Evolutionary conservation across 92 coral and sea anemone species (phyloP), one percentile per base, ranked within the genome.

Genomic region (Porites rus): DNA sequence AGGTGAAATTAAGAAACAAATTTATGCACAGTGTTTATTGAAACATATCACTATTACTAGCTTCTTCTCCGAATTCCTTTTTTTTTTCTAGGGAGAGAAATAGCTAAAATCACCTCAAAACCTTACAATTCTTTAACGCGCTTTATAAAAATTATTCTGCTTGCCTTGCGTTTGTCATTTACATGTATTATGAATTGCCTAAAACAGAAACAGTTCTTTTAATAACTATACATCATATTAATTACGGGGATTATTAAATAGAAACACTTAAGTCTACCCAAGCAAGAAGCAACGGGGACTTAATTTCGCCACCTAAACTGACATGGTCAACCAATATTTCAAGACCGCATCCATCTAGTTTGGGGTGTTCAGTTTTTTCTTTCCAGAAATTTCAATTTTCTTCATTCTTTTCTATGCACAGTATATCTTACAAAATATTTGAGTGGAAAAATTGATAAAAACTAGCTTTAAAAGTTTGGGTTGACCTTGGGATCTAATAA

Each of bases 1-100:
- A 81, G 85, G 85, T 81, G 85, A 70, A 81, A 69, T 81, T 66
- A 9, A 59, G 63, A 59, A 59, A 59, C 14, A 59, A 11, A 16
- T 53, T 75, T 56, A 38, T 43, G 65, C 78, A 59, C 46, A 38
- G 46, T 38, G 46, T 3, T 38, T 38, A 38, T 38, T 38, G 46
- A 38, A 38, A 38, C 46, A 38, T 38, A 38, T 4, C 7, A 4
- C 46, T 38, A 56, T 56, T 11, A 10, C 11, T 56, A 56, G 61
- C 16, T 8, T 14, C 61, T 10, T 14, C 61, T 56, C 60, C 60
- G 12, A 56, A 56, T 56, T 56, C 46, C 46, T 4, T 38, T 28
- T 28, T 56, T 10, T 56, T 56, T 56, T 56, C 61, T 0, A 56
- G 61, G 11, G 4, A 56, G 16, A 54, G 16, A 56, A 56, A 17